Base-by-base conservation (phyloP, 2,113 vertebrate genomes). In the Lophotis ruficrista region DNA sequence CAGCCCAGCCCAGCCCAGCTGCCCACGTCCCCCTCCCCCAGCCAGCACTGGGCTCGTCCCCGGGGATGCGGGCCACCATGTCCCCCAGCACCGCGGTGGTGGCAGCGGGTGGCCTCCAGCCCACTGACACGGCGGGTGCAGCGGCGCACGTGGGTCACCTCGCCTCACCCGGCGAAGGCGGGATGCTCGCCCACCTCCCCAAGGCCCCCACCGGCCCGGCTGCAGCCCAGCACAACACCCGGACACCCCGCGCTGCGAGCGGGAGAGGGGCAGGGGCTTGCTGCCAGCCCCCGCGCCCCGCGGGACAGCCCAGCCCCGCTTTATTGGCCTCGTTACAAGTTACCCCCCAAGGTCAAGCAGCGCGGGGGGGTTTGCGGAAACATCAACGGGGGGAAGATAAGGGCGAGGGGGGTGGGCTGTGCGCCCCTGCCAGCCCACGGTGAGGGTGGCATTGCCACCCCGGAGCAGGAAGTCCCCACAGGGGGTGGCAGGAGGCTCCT, bases 61-160 rank as follows among this genome's bases (percentile, higher is more conserved):
- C 0, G 0, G 50, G 13, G 38, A 35, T 21, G 2, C 0, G 1
- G 48, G 8, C 17, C 28, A 5, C 45, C 5, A 5, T 1, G 1
- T 35, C 35, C 27, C 51, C 31, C 28, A 3, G 66, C 1, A 3
- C 28, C 3, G 14, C 0, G 38, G 10, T 14, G 80, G 41, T 27
- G 53, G 62, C 68, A 41, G 43, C 0, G n/a, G 45, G 65, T 16
- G 65, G 31, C n/a, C 45, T 47, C 66, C 23, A 8, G 64, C 64
- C 31, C 33, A 4, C 51, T 1, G 1, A 3, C 1, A 10, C 1
- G 5, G 30, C 41, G 14, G 41, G 41, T 15, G 41, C 41, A 43
- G 41, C 41, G 41, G 41, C 41, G 41, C 9, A 5, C 1, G 1
- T 5, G 50, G 62, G 48, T 38, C 77, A 45, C 17, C 56, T 41